Evolutionary conservation across 2,888 invertebrate genomes (phyloP).

Genomic region (Cinara cedri): DNA sequence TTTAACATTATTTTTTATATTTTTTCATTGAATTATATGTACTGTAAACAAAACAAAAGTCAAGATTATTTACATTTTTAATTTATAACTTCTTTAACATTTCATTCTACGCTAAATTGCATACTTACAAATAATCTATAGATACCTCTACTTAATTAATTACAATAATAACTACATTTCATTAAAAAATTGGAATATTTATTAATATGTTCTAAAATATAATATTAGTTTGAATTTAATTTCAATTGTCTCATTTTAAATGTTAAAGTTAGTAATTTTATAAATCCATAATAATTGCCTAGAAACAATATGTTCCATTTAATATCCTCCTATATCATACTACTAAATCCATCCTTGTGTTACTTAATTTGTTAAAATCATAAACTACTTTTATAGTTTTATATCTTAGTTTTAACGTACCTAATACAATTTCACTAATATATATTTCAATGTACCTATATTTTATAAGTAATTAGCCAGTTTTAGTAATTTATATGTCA

Average conservation of each 20-base stretch:
- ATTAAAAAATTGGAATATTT: too few relatives aligned
- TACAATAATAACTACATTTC: too few relatives aligned
- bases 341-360: slow-evolving; percentile 28
- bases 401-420: not conserved
- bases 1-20: too few relatives aligned
- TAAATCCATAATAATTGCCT: slow-evolving; percentile 2
- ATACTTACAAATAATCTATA: too few relatives aligned
- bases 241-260: not conserved
- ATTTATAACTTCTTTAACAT: too few relatives aligned
- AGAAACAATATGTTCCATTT: not conserved
- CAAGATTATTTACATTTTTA: too few relatives aligned
- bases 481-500: not conserved
- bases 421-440: not conserved
- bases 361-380: slow-evolving; percentile 29
- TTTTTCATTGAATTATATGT: too few relatives aligned
- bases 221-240: not conserved
- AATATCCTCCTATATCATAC: not conserved
- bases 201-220: too few relatives aligned
- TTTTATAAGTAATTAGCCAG: not conserved
- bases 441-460: not conserved
- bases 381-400: slow-evolving; percentile 5
- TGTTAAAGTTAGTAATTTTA: too few relatives aligned
- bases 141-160: too few relatives aligned
- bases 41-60: too few relatives aligned
- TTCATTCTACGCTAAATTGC: too few relatives aligned